Conservation (phyloP, 2,113 vertebrate genomes). For the Donacobius atricapilla region DNA sequence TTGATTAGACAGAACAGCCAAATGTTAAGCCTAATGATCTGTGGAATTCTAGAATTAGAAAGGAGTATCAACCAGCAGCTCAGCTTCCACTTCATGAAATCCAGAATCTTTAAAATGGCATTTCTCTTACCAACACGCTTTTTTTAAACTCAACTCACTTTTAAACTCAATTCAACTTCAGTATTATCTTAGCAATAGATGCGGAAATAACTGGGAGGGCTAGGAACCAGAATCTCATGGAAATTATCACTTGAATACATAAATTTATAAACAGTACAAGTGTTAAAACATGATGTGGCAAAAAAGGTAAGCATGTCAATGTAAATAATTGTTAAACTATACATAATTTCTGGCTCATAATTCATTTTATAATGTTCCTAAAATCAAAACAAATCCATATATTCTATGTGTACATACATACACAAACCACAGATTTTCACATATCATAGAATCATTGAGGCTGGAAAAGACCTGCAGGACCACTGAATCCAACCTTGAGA, state of each 20-base stretch:
- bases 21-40: neutral
- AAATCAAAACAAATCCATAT: neutral
- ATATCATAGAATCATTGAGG: neutral
- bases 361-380: neutral
- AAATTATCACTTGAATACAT: neutral
- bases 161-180: neutral
- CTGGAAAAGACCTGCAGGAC: neutral
- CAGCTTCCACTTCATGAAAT: neutral
- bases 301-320: neutral
- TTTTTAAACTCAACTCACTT: neutral
- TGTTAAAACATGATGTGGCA: accelerated
- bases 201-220: neutral
- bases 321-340: neutral
- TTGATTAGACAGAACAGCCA: neutral
- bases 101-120: neutral
- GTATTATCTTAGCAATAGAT: neutral
- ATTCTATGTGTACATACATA: neutral
- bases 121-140: neutral
- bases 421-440: neutral
- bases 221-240: neutral
- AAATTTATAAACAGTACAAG: neutral
- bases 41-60: neutral
- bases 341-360: neutral
- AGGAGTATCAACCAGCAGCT: neutral
- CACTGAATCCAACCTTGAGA: neutral